A percentile compares a stretch with the other conserved stretches of the same genome.
phyloP scores from a whole-genome alignment of 2,797 vertebrate genomes.

The Limnodromus scolopaceus region DNA sequence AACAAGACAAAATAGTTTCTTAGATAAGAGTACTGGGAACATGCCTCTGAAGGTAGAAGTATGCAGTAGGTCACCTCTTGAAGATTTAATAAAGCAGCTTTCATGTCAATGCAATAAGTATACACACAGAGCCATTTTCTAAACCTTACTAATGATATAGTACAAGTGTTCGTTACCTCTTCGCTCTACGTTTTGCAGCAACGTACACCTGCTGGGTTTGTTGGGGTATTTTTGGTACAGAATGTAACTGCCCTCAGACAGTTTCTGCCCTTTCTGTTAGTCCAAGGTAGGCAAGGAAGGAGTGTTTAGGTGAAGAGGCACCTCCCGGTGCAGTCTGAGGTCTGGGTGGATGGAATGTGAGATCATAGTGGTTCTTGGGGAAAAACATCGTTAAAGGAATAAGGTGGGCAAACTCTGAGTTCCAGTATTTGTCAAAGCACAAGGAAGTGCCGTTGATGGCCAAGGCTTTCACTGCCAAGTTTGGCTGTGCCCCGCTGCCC shows the following conservation, averaged over 20 bases:
- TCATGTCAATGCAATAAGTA: conserved; percentile 92
- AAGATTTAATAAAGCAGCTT: conserved; percentile 91
- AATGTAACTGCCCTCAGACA: conserved; percentile 84
- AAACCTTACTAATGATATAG: conserved; percentile 88
- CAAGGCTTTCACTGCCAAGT: conserved; percentile 81
- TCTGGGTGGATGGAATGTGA: conserved; percentile 91
- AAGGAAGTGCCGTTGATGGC: conserved; percentile 84
- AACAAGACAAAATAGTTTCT: conserved; percentile 76
- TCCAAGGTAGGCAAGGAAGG: conserved; percentile 98
- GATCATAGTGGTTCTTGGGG: conserved; percentile 87
- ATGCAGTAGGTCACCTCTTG: conserved; percentile 80
- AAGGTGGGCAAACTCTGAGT: conserved; percentile 93
- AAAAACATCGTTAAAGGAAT: conserved; percentile 98
- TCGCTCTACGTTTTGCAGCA: conserved; percentile 77
- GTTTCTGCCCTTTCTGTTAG: conserved; percentile 95
- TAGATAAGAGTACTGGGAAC: conserved; percentile 73
- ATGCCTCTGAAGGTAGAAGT: conserved; percentile 81
- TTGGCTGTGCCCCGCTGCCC: conserved; percentile 72
- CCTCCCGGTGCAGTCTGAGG: conserved; percentile 87
- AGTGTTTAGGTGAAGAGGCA: conserved; percentile 93
- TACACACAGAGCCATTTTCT: conserved; percentile 92
- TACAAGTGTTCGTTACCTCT: conserved; percentile 82
- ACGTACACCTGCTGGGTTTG: conserved; percentile 79
- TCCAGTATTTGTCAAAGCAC: conserved; percentile 91
- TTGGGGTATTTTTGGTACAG: conserved; percentile 79